These are phyloP conservation scores for Spilosoma lubricipeda DNA, from an alignment of 2,888 invertebrate genomes.

Conservation along the genomic window DNA sequence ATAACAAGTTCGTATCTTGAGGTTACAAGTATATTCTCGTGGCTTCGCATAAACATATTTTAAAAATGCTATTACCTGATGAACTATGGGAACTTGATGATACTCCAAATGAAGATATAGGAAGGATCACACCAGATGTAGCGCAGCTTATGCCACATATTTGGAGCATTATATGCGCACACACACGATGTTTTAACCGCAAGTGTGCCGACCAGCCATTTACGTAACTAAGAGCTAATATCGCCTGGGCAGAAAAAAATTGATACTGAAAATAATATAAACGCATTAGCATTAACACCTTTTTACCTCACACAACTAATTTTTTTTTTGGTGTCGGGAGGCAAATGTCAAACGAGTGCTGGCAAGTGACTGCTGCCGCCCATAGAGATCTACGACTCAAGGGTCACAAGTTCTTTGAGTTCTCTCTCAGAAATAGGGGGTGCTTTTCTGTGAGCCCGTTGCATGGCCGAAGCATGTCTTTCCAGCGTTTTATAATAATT, in stretches of 20 bases:
- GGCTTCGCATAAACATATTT: not conserved
- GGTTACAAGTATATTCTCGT: no score
- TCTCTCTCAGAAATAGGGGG: no score
- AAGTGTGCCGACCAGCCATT: slow-evolving; percentile 70
- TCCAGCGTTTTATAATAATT: no score
- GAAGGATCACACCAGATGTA: slow-evolving; percentile 46
- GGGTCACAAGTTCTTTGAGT: no score
- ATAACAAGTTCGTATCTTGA: no score
- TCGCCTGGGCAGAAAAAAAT: slow-evolving; percentile 66
- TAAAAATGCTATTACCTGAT: slow-evolving; percentile 48
- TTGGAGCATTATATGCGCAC: slow-evolving; percentile 60
- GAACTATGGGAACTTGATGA: slow-evolving; percentile 52
- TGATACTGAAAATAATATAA: slow-evolving; percentile 57
- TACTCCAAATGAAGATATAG: slow-evolving; percentile 38
- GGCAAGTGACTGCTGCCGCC: no score
- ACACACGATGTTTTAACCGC: slow-evolving; percentile 54
- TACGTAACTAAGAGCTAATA: slow-evolving; percentile 61
- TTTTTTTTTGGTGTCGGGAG: no score
- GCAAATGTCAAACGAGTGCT: no score
- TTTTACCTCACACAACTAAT: not conserved
- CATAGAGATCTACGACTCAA: no score
- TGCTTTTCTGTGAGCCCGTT: no score
- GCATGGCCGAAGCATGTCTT: no score
- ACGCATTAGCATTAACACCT: not conserved
- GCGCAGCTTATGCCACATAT: slow-evolving; percentile 54